These are phyloP conservation scores for Pungitius pungitius DNA, from an alignment of 2,113 vertebrate genomes.

Conservation along the genomic window DNA sequence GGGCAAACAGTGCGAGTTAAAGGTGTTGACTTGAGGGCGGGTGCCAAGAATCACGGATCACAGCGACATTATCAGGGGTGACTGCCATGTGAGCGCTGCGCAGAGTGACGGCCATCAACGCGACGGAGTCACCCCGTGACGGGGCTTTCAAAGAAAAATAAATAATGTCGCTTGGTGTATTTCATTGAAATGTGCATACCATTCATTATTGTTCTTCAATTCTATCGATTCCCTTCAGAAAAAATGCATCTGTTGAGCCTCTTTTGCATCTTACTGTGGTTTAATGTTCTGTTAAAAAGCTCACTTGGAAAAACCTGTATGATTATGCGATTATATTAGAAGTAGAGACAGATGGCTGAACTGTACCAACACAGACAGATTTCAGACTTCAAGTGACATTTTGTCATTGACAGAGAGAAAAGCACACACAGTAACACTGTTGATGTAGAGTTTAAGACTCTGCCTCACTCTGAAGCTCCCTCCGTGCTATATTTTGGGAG, in stretches of 20 bases:
- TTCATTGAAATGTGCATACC: background rate
- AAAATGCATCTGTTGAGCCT: constrained; percentile 3
- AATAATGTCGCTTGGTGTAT: background rate
- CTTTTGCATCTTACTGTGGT: background rate
- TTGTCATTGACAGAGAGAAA: constrained; percentile 54
- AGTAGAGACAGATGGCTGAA: constrained; percentile 33
- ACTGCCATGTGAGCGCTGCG: background rate
- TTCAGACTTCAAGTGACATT: constrained; percentile 56
- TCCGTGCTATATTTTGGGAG: constrained; percentile 22
- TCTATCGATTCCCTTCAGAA: background rate
- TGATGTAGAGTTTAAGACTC: constrained; percentile 55
- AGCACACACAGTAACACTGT: constrained; percentile 35
- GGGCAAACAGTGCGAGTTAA: background rate
- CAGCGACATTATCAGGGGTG: background rate
- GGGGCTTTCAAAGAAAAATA: background rate
- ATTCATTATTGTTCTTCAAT: background rate
- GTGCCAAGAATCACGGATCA: background rate
- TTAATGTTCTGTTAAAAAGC: constrained; percentile 18
- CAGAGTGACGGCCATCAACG: background rate
- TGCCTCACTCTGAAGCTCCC: constrained; percentile 1
- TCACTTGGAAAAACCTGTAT: background rate
- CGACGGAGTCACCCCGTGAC: background rate
- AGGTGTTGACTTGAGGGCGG: background rate
- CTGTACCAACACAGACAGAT: constrained; percentile 40
- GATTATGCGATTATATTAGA: constrained; percentile 41